Base-by-base conservation (phyloP, 2,797 vertebrate genomes). In the Vireo griseus region DNA sequence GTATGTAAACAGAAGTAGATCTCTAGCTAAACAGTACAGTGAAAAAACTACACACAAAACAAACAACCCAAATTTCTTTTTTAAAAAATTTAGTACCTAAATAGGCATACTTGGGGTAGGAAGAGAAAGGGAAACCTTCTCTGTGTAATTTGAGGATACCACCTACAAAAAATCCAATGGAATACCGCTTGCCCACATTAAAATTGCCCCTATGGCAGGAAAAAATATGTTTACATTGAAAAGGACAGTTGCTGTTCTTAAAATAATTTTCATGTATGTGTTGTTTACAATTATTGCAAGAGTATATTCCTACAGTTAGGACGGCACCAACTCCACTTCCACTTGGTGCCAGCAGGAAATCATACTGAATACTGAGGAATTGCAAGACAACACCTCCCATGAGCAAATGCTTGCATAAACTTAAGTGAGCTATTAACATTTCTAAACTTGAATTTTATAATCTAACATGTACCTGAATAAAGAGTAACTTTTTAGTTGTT, bases 121-220 rank as follows among this genome's bases (percentile, higher is more conserved):
- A 91, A 78, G 48, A 17, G 28, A 81, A 91, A 92, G 51, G 73
- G 29, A 92, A 93, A 82, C 54, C 35, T 84, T 88, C 63, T 66
- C 16, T 66, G 25, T 33, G 45, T n/a, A 85, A 82, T 79, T 91
- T 92, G 39, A 84, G 50, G 77, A 88, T 73, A 90, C 58, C 74
- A 88, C 80, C 90, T 87, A 94, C 91, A 95, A 92, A 92, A 94
- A 93, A 85, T 50, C 54, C 82, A 86, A 28, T 3, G 24, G 84
- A 91, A 91, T 90, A 58, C 39, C 57, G 40, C 83, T 88, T 92
- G 74, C 73, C 40, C 74, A 73, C 44, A 48, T 73, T 69, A 88
- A 88, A 88, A 81, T 73, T 95, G 45, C 40, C n/a, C 45, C 59
- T 78, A 47, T 9, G 7, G 37, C 18, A 81, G 10, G 22, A 40